Conservation (phyloP, 64 coral and sea anemone genomes). For the Montipora foliosa region DNA sequence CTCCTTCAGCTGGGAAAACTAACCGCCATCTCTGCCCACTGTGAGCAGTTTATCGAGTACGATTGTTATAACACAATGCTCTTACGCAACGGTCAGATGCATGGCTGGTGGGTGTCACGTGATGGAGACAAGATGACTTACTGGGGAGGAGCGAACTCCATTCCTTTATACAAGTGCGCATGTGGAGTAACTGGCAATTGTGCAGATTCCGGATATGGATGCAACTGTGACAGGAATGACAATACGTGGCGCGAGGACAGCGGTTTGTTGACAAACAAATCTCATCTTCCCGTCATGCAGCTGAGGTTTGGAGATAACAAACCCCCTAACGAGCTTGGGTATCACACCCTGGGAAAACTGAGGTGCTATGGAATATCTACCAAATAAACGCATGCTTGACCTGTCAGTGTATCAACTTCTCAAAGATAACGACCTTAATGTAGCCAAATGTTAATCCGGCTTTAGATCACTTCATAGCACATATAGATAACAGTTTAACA, state of each 20-base stretch:
- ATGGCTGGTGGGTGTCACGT: conserved; percentile 12
- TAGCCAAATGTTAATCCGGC: no score
- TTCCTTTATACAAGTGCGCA: conserved; percentile 6
- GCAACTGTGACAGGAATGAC: conserved; percentile 38
- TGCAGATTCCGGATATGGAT: neutral
- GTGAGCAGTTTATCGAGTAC: conserved; percentile 8
- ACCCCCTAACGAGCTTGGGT: neutral
- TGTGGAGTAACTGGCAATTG: conserved; percentile 4
- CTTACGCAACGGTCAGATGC: neutral
- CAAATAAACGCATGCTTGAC: no score
- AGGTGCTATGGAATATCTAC: no score
- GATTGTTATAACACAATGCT: conserved; percentile 10
- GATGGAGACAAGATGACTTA: neutral
- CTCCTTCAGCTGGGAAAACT: conserved; percentile 13
- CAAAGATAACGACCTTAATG: no score
- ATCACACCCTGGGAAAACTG: no score
- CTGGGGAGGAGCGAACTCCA: neutral
- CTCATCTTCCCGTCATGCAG: neutral
- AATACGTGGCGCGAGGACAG: neutral
- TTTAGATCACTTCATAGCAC: no score
- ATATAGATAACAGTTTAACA: no score
- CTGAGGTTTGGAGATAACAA: neutral
- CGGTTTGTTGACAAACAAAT: neutral
- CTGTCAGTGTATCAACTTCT: no score
- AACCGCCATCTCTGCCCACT: no score